Base-by-base conservation (phyloP, 2,888 invertebrate species). In the Nesidiocoris tenuis region DNA sequence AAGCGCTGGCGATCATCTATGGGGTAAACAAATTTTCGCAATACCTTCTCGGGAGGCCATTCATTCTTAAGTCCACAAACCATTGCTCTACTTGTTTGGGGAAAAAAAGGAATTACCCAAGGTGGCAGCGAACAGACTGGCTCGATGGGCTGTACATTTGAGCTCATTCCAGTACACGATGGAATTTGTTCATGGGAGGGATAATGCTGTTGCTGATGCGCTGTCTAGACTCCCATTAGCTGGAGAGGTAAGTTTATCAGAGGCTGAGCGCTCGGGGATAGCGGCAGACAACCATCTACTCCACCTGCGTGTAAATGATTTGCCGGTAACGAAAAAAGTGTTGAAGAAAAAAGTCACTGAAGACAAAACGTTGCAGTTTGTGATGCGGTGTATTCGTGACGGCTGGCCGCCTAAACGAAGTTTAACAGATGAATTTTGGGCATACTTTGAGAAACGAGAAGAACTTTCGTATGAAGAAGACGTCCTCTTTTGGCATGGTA, bases 11-110 rank as follows among this genome's bases (percentile, higher is more conserved):
- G 3, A 18, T 65, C 5, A 55, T 67, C 1, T 67, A 39, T 67
- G 67, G n/a, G 9, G 67, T 67, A 18, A 55, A 9, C 9, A 54
- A 56, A 21, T 67, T 67, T 17, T 9, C 12, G 2, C 67, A 55
- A n/a, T 67, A 67, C 17, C 19, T 67, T 17, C 1, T 5, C 9
- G 67, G 67, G 54, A 7, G 22, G 5, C 55, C 39, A n/a, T 67
- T 67, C 21, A 67, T 19, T n/a, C 1, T 67, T 54, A 3, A 18
- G 3, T 39, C 67, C 67, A 67, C 22, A 54, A 56, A 18, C 67
- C 67, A 16, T n/a, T 67, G n/a, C n/a, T n/a, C n/a, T n/a, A n/a
- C n/a, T n/a, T n/a, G n/a, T n/a, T n/a, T n/a, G n/a, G n/a, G n/a
- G n/a, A n/a, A n/a, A n/a, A n/a, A n/a, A n/a, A n/a, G n/a, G n/a